Conservation (phyloP, 92 coral and sea anemone species). For the Heteractis magnifica region DNA sequence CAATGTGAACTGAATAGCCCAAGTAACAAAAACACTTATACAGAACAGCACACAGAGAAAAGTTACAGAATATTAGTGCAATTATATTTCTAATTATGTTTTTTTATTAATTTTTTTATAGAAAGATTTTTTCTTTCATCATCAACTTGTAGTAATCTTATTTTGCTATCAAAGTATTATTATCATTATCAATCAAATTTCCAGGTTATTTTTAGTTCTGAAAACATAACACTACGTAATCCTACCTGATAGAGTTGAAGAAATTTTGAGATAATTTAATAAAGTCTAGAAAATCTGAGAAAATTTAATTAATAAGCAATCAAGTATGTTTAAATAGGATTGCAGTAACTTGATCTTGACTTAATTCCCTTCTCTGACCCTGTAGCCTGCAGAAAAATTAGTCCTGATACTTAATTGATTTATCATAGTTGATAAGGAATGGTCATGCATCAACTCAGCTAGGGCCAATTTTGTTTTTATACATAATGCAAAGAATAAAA, state of each 20-base stretch:
- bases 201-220: background rate
- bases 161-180: background rate
- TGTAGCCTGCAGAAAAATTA: background rate
- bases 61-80: too few species aligned
- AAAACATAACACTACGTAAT: background rate
- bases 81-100: background rate
- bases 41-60: too few species aligned
- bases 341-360: background rate
- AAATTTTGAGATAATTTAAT: background rate
- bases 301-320: background rate
- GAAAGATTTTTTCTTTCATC: background rate
- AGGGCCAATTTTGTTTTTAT: too few species aligned
- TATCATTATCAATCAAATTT: background rate
- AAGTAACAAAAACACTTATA: too few species aligned
- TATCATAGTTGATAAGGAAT: too few species aligned
- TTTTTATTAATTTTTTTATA: background rate
- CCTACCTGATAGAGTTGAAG: background rate
- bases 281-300: background rate
- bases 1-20: too few species aligned
- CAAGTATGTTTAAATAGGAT: background rate
- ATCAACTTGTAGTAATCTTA: background rate
- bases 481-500: too few species aligned
- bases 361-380: background rate
- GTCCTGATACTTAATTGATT: too few species aligned
- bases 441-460: too few species aligned